Conservation (phyloP, 2,797 vertebrate genomes). For the Buceros bicornis region DNA sequence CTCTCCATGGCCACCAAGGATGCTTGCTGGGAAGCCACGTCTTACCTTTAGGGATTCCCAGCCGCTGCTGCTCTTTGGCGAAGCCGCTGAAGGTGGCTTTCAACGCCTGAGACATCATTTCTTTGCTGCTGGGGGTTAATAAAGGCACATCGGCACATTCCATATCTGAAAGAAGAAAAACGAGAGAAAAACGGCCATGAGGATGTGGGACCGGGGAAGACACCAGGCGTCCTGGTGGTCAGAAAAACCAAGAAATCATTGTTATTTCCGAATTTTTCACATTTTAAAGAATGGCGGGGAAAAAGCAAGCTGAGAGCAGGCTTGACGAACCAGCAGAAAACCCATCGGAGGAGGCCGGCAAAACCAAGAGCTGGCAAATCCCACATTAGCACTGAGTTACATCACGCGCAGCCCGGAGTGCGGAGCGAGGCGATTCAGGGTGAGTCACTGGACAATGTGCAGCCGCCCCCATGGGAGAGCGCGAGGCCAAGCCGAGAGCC, state of each 20-base stretch:
- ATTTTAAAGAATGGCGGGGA: background rate
- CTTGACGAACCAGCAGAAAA: constrained; percentile 43
- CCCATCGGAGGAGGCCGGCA: constrained; percentile 52
- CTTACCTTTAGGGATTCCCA: constrained; percentile 97
- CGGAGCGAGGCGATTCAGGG: background rate
- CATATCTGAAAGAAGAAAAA: constrained; percentile 85
- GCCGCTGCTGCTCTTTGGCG: constrained; percentile 94
- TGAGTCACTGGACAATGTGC: constrained; percentile 63
- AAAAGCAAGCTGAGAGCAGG: background rate
- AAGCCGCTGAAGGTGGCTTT: constrained; percentile 98
- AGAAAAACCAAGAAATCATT: background rate
- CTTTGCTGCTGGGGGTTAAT: constrained; percentile 97
- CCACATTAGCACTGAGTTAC: constrained; percentile 65
- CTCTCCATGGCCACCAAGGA: accelerated
- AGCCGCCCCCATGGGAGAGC: background rate
- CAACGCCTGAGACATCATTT: constrained; percentile 99
- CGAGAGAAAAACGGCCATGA: background rate
- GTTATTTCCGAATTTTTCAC: background rate
- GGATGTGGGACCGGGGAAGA: accelerated
- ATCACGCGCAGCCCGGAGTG: constrained; percentile 51
- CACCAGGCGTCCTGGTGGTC: accelerated
- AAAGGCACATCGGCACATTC: constrained; percentile 97
- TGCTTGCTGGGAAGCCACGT: accelerated
- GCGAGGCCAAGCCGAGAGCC: background rate
- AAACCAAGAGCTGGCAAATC: constrained; percentile 80